Conservation (phyloP, 2,888 invertebrate species). For the Reticulitermes lucifugus region DNA sequence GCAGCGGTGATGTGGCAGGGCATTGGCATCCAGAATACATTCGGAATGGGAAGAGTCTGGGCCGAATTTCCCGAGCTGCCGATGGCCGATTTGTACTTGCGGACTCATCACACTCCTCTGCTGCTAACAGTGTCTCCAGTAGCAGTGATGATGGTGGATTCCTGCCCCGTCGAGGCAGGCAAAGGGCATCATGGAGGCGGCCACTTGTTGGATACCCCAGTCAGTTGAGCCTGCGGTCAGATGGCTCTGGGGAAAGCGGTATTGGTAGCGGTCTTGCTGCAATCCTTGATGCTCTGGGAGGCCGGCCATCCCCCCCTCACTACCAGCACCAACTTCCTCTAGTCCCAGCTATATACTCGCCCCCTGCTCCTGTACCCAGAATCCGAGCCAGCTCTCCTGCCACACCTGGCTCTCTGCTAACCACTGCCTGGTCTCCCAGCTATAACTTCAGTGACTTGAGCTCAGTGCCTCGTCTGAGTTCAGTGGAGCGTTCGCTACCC, state of each 20-base stretch:
- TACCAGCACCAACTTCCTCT: slow-evolving; percentile 52
- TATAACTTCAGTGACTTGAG: slow-evolving; percentile 88
- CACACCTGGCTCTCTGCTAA: slow-evolving; percentile 37
- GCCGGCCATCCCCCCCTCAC: slow-evolving; percentile 54
- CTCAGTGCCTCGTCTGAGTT: slow-evolving; percentile 84
- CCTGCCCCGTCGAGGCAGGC: slow-evolving; percentile 71
- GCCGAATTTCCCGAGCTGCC: slow-evolving; percentile 78
- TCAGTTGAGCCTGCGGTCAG: slow-evolving; percentile 75
- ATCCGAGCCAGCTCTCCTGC: slow-evolving; percentile 60
- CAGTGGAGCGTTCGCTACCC: slow-evolving; percentile 80
- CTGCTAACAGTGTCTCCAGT: slow-evolving; percentile 63
- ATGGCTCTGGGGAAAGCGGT: slow-evolving; percentile 70
- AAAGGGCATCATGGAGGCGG: slow-evolving; percentile 73
- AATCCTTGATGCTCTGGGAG: slow-evolving; percentile 54
- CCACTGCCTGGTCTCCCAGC: slow-evolving; percentile 72
- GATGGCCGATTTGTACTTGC: slow-evolving; percentile 79
- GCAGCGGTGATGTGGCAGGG: slow-evolving; percentile 40
- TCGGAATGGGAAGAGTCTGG: slow-evolving; percentile 61
- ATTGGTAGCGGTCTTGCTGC: slow-evolving; percentile 26
- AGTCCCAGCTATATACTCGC: slow-evolving; percentile 55
- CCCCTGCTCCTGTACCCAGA: slow-evolving; percentile 64
- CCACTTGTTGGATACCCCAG: slow-evolving; percentile 75
- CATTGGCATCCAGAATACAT: slow-evolving; percentile 47
- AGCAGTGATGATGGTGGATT: slow-evolving; percentile 90
- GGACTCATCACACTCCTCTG: slow-evolving; percentile 64